A percentile compares a stretch with the other conserved stretches of the same genome.
Evolutionary conservation across 2,797 vertebrate genomes (phyloP).

Genomic region (Enteromius viviparus): DNA sequence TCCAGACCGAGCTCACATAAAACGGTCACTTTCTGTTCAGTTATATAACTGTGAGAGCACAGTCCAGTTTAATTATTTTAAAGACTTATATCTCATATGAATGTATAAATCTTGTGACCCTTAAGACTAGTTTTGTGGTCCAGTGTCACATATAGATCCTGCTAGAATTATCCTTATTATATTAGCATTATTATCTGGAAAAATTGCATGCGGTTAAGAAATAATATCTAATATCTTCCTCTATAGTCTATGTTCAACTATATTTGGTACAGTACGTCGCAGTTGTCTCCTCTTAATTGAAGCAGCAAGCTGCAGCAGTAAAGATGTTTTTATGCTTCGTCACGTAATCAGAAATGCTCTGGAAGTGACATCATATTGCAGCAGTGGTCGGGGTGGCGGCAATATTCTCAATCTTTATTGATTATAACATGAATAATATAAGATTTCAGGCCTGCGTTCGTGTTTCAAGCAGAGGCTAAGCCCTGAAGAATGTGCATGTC

Average conservation of each 20-base stretch:
- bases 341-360: slow-evolving; percentile 21
- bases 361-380: slow-evolving; percentile 35
- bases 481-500: slow-evolving; percentile 44
- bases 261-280: background rate
- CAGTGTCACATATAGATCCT: background rate
- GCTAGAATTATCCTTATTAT: background rate
- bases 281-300: slow-evolving; percentile 14
- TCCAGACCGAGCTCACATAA: background rate
- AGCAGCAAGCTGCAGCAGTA: background rate
- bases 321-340: slow-evolving; percentile 25
- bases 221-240: background rate
- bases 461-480: background rate
- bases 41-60: background rate
- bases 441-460: slow-evolving; percentile 1
- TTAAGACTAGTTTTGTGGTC: too few species aligned
- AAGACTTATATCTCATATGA: background rate
- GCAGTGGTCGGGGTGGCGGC: background rate
- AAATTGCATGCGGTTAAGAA: background rate
- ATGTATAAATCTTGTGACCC: too few species aligned
- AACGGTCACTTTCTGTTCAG: background rate
- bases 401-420: slow-evolving; percentile 16
- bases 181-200: background rate
- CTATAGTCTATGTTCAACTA: slow-evolving; percentile 4
- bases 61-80: slow-evolving; percentile 7
- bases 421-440: slow-evolving; percentile 23